These are phyloP conservation scores for Coturnix japonica DNA, from an alignment of 2,113 vertebrate species.

Conservation along the genomic window DNA sequence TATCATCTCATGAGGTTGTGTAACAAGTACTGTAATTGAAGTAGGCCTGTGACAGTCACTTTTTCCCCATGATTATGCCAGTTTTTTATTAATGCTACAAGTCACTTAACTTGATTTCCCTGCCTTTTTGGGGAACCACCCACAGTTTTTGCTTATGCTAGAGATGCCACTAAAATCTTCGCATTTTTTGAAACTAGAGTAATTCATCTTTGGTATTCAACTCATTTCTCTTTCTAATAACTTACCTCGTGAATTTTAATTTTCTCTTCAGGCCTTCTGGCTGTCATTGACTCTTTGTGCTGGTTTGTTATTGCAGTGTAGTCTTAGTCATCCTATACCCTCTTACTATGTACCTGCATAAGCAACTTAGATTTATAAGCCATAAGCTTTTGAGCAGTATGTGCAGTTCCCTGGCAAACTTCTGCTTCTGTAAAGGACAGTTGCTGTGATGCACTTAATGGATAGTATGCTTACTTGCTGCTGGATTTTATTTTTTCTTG, in stretches of 20 bases:
- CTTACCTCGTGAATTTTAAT: not conserved
- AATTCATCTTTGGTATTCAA: not conserved
- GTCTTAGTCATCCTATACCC: not conserved
- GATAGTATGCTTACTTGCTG: not conserved
- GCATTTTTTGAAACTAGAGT: not conserved
- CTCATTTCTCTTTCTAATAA: not conserved
- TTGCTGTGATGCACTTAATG: not conserved
- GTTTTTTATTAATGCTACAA: not conserved
- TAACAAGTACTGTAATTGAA: not conserved
- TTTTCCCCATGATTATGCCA: not conserved
- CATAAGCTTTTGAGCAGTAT: not conserved
- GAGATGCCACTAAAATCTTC: not conserved
- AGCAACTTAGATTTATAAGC: not conserved
- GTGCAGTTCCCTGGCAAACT: not conserved
- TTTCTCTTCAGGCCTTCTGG: not conserved
- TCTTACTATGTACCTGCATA: not conserved
- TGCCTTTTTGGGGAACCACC: not conserved
- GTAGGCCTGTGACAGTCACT: rapidly evolving
- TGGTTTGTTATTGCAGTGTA: not conserved
- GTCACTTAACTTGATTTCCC: not conserved
- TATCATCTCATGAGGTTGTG: not conserved
- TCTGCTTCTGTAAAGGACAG: not conserved
- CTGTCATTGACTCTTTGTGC: not conserved
- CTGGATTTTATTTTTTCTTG: conserved; percentile 19
- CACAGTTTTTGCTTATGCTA: not conserved